A percentile compares a stretch with the other conserved stretches of the same genome.
phyloP scores from a whole-genome alignment of 2,797 vertebrate genomes.

The Epinephelus coioides region DNA sequence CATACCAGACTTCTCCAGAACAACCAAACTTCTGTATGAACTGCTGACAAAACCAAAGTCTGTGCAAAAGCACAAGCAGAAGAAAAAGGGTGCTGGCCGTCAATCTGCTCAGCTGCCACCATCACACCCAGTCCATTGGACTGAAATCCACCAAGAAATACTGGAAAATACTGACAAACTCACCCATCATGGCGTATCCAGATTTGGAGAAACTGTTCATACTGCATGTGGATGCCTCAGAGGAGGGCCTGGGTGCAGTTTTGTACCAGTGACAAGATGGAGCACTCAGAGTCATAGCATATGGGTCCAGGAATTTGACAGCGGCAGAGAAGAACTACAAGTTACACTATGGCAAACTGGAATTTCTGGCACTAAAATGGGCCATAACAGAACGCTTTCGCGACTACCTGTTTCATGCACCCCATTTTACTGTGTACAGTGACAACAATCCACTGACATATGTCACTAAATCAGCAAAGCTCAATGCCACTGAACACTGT shows the following conservation, averaged over 20 bases:
- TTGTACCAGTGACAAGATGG: constrained; percentile 23
- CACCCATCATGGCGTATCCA: constrained; percentile 39
- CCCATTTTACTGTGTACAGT: constrained; percentile 6
- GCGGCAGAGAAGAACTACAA: constrained; percentile 19
- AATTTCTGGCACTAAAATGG: no score
- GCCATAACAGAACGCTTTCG: no score
- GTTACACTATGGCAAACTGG: constrained; percentile 3
- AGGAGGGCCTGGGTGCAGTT: constrained; percentile 28
- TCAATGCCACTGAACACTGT: constrained; percentile 1
- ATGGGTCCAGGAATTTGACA: background rate
- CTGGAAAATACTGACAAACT: constrained; percentile 12
- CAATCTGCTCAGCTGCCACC: constrained; percentile 24
- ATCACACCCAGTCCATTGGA: constrained; percentile 22
- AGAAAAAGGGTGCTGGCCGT: background rate
- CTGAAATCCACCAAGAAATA: background rate
- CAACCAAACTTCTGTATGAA: constrained; percentile 25
- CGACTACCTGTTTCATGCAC: no score
- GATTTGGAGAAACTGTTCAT: constrained; percentile 12
- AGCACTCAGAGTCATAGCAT: background rate
- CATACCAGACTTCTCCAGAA: constrained; percentile 23
- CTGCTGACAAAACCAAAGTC: constrained; percentile 12
- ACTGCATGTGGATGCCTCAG: constrained; percentile 16
- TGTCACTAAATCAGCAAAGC: constrained; percentile 11
- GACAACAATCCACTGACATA: background rate
- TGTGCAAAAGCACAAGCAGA: background rate